Evolutionary conservation across 2,888 invertebrate species (phyloP).

Genomic region (Dolichopus griseipennis): DNA sequence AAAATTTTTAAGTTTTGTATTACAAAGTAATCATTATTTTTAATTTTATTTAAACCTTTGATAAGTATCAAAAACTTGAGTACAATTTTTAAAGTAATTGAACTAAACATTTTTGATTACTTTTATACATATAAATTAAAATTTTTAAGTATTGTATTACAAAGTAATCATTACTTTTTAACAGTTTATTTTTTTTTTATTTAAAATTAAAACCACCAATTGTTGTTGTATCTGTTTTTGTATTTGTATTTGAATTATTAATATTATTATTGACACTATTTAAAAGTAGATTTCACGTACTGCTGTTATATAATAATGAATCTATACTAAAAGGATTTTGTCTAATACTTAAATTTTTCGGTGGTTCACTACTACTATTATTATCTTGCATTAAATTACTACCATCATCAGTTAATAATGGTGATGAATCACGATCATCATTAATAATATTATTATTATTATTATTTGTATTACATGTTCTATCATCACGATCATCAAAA

Average conservation of each 20-base stretch:
- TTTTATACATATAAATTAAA: no score
- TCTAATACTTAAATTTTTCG: constrained; percentile 52
- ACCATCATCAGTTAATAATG: constrained; percentile 41
- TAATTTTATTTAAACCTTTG: no score
- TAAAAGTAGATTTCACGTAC: constrained; percentile 26
- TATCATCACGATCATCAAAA: background rate
- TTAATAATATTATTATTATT: constrained; percentile 11
- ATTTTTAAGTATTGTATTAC: no score
- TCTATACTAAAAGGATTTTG: constrained; percentile 86
- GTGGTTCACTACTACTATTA: constrained; percentile 48
- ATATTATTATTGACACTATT: background rate
- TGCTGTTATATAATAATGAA: constrained; percentile 61
- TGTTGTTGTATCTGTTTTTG: background rate
- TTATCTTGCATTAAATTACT: constrained; percentile 31
- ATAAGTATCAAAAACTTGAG: no score
- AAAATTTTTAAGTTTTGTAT: no score
- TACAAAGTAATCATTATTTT: no score
- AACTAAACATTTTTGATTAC: no score
- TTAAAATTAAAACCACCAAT: background rate
- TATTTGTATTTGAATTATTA: background rate
- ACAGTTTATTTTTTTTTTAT: background rate
- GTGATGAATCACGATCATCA: constrained; percentile 27
- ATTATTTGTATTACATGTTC: background rate
- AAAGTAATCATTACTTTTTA: no score
- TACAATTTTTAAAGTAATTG: no score